phyloP scores from a whole-genome alignment of 2,888 invertebrate genomes.

The Lasioglossum lativentre region DNA sequence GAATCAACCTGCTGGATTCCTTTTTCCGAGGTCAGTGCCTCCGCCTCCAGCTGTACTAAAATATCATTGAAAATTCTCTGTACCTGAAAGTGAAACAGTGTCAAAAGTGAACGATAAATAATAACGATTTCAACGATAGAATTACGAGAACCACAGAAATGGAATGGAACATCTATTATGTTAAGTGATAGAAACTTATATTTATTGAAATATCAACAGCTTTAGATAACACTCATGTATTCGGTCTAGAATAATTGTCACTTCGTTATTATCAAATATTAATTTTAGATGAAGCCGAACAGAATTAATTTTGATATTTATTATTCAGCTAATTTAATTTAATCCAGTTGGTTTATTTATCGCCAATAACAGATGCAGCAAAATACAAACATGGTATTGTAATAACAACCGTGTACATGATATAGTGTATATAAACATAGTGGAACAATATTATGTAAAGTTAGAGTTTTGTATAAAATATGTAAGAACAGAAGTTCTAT shows the following conservation, averaged over 20 bases:
- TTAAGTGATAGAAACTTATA: background rate
- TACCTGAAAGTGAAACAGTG: background rate
- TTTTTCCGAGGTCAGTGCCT: slow-evolving; percentile 28
- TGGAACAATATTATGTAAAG: no score
- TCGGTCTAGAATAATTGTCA: background rate
- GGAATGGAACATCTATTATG: background rate
- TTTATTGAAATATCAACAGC: background rate
- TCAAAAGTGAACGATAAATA: background rate
- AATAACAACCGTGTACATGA: background rate
- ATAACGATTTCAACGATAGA: background rate
- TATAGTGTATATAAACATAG: background rate
- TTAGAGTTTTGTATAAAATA: no score
- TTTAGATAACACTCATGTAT: no score
- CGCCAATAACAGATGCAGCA: background rate
- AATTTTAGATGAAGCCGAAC: background rate
- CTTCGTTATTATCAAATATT: background rate
- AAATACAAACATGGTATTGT: background rate
- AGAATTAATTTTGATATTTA: background rate
- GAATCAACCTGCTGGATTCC: slow-evolving; percentile 23
- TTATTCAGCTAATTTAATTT: background rate
- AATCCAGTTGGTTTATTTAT: background rate
- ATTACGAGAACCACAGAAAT: background rate
- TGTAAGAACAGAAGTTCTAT: no score
- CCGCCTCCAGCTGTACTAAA: slow-evolving; percentile 18
- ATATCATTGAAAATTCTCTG: slow-evolving; percentile 33